phyloP scores from a whole-genome alignment of 2,888 invertebrate genomes.

The Eristalis intricaria region DNA sequence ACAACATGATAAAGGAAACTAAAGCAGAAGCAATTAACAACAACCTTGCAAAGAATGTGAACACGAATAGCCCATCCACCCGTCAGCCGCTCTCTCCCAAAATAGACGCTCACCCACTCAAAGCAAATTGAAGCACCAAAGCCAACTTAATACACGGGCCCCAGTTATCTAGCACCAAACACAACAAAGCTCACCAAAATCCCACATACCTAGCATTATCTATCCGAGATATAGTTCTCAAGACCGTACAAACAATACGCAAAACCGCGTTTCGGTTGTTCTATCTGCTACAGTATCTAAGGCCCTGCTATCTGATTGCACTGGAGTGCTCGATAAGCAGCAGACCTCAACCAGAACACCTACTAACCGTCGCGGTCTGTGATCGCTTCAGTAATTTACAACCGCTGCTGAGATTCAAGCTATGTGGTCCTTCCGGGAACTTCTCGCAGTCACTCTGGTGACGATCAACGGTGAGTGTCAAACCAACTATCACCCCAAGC shows the following conservation, averaged over 20 bases:
- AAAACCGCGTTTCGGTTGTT: neutral
- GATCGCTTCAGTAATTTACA: conserved; percentile 31
- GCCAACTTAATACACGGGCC: neutral
- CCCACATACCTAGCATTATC: neutral
- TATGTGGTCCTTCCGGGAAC: neutral
- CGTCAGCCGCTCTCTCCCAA: neutral
- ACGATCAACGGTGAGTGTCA: conserved; percentile 29
- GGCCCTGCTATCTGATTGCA: neutral
- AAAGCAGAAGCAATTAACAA: neutral
- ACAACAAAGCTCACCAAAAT: conserved; percentile 10
- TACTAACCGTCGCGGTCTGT: neutral
- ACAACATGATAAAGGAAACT: neutral
- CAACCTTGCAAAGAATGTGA: neutral
- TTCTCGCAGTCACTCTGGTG: conserved; percentile 14
- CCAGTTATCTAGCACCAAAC: neutral
- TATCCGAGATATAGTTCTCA: neutral
- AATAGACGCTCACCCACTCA: neutral
- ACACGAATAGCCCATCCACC: neutral
- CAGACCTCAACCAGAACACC: neutral
- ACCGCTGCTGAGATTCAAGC: neutral
- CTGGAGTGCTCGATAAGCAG: neutral
- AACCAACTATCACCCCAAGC: neutral
- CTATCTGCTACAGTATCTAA: neutral
- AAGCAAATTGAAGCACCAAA: neutral
- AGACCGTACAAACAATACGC: conserved; percentile 19